phyloP scores from a whole-genome alignment of 2,113 vertebrate species.

The Rhabdornis inornatus region DNA sequence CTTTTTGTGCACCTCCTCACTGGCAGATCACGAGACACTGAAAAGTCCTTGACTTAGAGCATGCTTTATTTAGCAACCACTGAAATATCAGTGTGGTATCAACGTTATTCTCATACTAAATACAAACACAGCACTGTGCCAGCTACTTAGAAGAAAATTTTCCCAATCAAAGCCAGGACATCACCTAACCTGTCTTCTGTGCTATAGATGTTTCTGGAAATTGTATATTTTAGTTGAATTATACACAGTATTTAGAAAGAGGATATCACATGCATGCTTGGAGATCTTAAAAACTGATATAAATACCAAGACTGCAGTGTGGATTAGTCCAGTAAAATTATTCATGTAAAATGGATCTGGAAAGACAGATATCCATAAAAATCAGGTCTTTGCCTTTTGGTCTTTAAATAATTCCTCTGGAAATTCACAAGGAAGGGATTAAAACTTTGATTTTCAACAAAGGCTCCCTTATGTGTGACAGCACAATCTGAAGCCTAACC shows the following conservation, averaged over 20 bases:
- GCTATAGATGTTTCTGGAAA: neutral
- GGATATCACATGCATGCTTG: fast-evolving
- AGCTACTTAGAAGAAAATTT: neutral
- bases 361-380: neutral
- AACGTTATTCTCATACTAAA: neutral
- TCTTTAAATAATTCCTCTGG: neutral
- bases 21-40: neutral
- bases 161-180: neutral
- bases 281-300: neutral
- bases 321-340: neutral
- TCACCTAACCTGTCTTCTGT: neutral
- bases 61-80: neutral
- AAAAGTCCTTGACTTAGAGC: neutral
- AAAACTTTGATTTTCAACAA: neutral
- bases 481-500: neutral
- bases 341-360: neutral
- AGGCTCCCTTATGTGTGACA: neutral
- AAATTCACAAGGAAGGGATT: neutral
- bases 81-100: neutral
- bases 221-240: neutral
- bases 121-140: neutral
- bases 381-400: neutral
- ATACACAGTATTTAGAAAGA: neutral
- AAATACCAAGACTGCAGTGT: neutral
- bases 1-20: neutral